These are phyloP conservation scores for Stictocephala bisonia DNA, from an alignment of 2,888 invertebrate species.

Conservation along the genomic window DNA sequence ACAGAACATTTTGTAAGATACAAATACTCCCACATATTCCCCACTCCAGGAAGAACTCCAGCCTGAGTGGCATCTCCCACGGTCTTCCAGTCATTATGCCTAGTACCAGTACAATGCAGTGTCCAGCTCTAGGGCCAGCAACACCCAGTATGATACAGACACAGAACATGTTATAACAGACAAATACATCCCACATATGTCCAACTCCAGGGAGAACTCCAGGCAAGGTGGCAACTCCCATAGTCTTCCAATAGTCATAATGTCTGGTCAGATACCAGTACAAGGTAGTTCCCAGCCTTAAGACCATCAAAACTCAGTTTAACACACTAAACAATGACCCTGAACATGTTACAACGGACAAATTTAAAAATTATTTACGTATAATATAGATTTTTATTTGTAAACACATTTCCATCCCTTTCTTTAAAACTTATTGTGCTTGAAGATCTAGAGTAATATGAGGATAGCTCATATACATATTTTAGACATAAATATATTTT, in stretches of 20 bases:
- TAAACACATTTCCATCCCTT: no score
- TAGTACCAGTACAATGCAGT: conserved; percentile 14
- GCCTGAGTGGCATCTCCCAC: neutral
- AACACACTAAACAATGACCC: no score
- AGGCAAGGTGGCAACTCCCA: neutral
- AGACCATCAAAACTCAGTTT: neutral
- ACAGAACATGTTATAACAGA: no score
- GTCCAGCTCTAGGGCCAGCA: neutral
- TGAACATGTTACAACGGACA: no score
- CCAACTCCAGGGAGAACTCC: neutral
- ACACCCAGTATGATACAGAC: no score
- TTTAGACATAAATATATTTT: no score
- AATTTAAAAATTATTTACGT: no score
- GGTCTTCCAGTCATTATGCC: neutral
- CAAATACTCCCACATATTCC: neutral
- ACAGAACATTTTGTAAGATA: no score
- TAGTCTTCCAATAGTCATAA: neutral
- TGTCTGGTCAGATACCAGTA: conserved; percentile 19
- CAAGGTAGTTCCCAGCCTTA: neutral
- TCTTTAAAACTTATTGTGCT: no score
- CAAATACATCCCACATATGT: neutral
- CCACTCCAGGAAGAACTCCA: neutral
- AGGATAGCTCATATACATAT: no score
- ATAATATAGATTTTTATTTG: no score
- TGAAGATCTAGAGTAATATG: no score